phyloP scores from a whole-genome alignment of 2,113 vertebrate species.

The Pristiophorus japonicus region DNA sequence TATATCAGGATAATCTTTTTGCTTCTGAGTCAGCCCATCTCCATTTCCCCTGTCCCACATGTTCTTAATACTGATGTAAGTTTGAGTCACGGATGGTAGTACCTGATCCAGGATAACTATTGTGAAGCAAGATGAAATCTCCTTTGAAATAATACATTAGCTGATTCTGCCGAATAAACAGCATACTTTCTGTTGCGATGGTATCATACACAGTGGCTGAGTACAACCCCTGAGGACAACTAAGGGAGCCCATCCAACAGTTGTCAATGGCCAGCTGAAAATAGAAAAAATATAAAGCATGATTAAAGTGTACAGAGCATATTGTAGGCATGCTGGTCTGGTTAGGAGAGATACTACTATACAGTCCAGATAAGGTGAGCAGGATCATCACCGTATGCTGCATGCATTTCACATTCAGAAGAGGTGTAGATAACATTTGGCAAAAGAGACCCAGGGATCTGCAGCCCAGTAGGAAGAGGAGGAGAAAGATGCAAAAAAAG shows the following conservation, averaged over 20 bases:
- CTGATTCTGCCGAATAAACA: constrained; percentile 60
- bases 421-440: too few species aligned
- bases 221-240: constrained; percentile 46
- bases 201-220: constrained; percentile 48
- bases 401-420: too few species aligned
- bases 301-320: neutral
- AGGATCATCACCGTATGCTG: too few species aligned
- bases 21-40: too few species aligned
- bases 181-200: constrained; percentile 50
- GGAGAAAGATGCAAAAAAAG: too few species aligned
- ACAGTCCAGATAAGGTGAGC: too few species aligned
- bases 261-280: constrained; percentile 54
- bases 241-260: constrained; percentile 51
- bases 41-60: neutral
- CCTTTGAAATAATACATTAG: constrained; percentile 56
- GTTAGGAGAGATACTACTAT: too few species aligned
- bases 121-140: constrained; percentile 42
- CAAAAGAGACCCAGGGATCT: too few species aligned
- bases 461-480: too few species aligned
- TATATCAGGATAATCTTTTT: neutral
- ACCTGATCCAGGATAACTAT: neutral
- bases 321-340: neutral
- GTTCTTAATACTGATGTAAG: neutral
- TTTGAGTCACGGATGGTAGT: neutral
- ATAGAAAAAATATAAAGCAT: neutral